Conservation (phyloP, 1,140 invertebrate species). For the Zaprionus inermis region DNA sequence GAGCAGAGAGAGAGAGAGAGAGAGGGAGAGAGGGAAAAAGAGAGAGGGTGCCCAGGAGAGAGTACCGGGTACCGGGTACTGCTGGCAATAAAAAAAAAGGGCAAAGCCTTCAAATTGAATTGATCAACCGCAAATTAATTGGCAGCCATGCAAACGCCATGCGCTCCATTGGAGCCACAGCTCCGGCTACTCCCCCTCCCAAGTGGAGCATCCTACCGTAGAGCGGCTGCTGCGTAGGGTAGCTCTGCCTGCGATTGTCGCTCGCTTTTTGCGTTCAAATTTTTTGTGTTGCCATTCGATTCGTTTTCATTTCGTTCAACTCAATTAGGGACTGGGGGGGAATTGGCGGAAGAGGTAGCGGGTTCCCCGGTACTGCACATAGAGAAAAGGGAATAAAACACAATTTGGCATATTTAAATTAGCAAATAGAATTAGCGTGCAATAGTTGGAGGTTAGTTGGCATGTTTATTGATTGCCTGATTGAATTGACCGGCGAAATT, state of each 20-base stretch:
- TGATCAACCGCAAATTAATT: conserved; percentile 84
- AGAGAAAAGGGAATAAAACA: conserved; percentile 57
- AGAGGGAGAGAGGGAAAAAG: neutral
- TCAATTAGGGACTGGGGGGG: conserved; percentile 60
- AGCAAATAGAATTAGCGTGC: conserved; percentile 76
- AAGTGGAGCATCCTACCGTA: conserved; percentile 6
- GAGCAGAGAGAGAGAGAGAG: neutral
- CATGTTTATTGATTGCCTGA: conserved; percentile 81
- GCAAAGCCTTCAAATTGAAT: conserved; percentile 80
- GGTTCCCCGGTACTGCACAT: neutral
- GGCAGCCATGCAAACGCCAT: conserved; percentile 73
- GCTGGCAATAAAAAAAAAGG: conserved; percentile 17
- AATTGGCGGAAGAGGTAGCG: neutral
- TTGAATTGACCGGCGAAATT: conserved; percentile 66
- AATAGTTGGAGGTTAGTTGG: conserved; percentile 68
- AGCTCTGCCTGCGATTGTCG: neutral
- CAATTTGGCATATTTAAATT: conserved; percentile 82
- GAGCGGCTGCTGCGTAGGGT: conserved; percentile 18
- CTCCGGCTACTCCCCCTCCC: neutral
- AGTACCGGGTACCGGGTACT: neutral
- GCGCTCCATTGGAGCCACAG: conserved; percentile 43
- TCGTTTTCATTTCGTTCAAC: conserved; percentile 65
- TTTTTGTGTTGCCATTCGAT: conserved; percentile 44
- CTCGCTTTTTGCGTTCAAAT: conserved; percentile 16
- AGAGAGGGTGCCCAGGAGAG: neutral